Percentiles rank a stretch among this genome's conserved stretches.
Conservation (phyloP, 2,888 invertebrate species). For the Chymomyza caudatula region DNA sequence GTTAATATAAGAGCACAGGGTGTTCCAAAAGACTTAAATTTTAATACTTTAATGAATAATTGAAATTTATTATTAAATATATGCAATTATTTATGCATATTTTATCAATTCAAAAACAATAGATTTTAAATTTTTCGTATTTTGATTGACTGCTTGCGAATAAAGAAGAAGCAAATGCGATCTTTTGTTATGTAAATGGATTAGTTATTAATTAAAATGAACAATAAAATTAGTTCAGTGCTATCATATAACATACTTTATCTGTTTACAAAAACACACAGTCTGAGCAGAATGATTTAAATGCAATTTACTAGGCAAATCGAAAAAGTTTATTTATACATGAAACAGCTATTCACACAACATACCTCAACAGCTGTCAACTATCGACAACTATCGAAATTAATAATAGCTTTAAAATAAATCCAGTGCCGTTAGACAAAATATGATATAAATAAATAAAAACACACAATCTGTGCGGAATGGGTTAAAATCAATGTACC, state of each 20-base stretch:
- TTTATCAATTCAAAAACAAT: neutral
- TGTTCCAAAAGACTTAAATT: neutral
- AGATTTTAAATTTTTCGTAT: neutral
- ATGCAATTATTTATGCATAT: neutral
- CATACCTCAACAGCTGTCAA: too few relatives aligned
- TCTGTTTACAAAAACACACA: neutral
- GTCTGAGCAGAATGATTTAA: neutral
- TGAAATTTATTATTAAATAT: neutral
- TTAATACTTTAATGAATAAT: neutral
- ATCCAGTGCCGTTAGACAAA: too few relatives aligned
- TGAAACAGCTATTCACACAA: slow-evolving; percentile 37
- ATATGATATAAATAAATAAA: too few relatives aligned
- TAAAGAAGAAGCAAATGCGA: slow-evolving; percentile 28
- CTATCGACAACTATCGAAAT: too few relatives aligned
- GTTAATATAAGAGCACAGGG: neutral
- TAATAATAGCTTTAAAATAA: too few relatives aligned
- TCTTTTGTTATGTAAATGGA: slow-evolving; percentile 57
- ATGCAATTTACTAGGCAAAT: neutral
- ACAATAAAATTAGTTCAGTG: neutral
- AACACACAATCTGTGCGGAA: neutral
- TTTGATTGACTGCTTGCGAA: neutral
- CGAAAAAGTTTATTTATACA: slow-evolving; percentile 11
- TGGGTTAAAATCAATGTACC: too few relatives aligned
- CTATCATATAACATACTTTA: neutral
- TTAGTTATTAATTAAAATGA: slow-evolving; percentile 49